Base-by-base conservation (phyloP, 2,888 invertebrate genomes). In the Cryptophagus acutangulus region DNA sequence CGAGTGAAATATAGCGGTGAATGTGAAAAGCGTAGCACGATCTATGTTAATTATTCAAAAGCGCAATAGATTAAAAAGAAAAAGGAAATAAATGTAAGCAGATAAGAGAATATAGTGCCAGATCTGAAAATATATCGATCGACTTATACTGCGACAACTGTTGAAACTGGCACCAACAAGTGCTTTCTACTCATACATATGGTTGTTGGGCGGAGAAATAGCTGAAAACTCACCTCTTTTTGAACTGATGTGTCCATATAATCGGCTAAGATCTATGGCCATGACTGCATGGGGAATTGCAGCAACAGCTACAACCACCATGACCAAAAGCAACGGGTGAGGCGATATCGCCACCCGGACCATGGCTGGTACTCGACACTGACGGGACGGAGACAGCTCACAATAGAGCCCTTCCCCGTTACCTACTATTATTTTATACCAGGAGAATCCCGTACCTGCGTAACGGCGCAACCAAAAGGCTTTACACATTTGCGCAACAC, bases 261-360 rank as follows among this genome's bases (percentile, higher is more conserved):
- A 78, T 49, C 84, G 79, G 70, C 83, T 85, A 57, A 89, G 77
- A 73, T 89, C 88, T 56, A 89, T 79, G 50, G 85, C 83, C 65
- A 77, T 74, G 55, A 78, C 79, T 40, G 78, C 74, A 56, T 76
- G 76, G 34, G 83, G 82, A 60, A 82, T 74, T 55, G 81, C 75
- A 59, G 80, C 76, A 55, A 81, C 70, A 36, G 78, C 76, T 52
- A 77, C 74, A 42, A 79, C 71, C 58, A 78, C 74, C 46, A 75
- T 71, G 51, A 64, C 62, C 59, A 68, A 63, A 56, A 68, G 58
- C 52, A 68, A 59, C 58, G 67, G 68, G 61, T 68, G 68, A 56
- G 64, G 63, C 59, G 61, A 56, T 45, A 54, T 48, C 56, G 61
- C 64, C 67, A 65, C 66, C 64, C 66, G 61, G 55, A 63, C 63